Conservation (phyloP, 2,113 vertebrate species). For the Hippocampus guttulatus region DNA sequence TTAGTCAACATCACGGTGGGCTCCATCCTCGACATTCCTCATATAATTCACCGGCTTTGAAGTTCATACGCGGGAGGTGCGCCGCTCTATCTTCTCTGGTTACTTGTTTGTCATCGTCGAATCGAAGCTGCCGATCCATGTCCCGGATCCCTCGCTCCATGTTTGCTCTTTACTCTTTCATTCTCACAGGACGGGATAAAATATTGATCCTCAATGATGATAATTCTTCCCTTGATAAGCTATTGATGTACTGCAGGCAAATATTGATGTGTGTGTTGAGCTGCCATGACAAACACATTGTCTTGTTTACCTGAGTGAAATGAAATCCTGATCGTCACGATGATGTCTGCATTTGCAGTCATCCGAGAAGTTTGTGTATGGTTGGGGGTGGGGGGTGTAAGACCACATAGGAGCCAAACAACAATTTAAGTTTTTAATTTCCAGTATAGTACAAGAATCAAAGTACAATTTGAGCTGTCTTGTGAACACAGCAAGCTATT, state of each 20-base stretch:
- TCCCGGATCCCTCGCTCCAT: conserved; percentile 22
- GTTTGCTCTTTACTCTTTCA: conserved; percentile 21
- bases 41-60: conserved; percentile 43
- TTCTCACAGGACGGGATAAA: conserved; percentile 4
- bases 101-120: conserved; percentile 38
- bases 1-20: conserved; percentile 62
- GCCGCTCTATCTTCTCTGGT: conserved; percentile 41
- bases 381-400: no score
- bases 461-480: not conserved
- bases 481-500: not conserved
- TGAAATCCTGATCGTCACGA: not conserved
- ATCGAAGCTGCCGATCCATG: conserved; percentile 37
- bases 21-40: conserved; percentile 63
- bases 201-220: conserved; percentile 9
- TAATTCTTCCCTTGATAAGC: conserved; percentile 12
- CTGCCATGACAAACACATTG: not conserved
- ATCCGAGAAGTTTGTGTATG: not conserved
- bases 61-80: conserved; percentile 42
- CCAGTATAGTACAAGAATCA: not conserved
- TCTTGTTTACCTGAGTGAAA: conserved; percentile 1
- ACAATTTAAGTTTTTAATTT: not conserved
- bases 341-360: not conserved
- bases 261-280: conserved; percentile 5
- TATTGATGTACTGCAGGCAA: conserved; percentile 1
- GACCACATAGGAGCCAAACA: not conserved